phyloP scores from a whole-genome alignment of 2,888 invertebrate genomes.

The Acronicta psi region DNA sequence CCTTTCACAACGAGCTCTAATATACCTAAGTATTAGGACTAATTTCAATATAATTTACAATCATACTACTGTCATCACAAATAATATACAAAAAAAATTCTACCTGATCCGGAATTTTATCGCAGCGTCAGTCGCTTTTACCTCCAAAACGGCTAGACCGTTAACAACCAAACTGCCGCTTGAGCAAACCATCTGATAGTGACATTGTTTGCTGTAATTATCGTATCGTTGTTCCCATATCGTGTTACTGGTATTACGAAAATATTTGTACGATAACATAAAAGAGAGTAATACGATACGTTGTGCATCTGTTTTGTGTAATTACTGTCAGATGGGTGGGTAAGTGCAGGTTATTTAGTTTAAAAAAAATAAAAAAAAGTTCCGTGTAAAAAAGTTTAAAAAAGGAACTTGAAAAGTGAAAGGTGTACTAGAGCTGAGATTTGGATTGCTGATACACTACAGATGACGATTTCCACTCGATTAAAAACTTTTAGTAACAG shows the following conservation, averaged over 20 bases:
- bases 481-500: too few relatives aligned
- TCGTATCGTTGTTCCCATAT: constrained; percentile 72
- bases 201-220: constrained; percentile 82
- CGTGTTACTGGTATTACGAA: constrained; percentile 69
- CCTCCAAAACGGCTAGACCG: constrained; percentile 54
- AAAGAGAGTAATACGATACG: constrained; percentile 76
- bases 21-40: too few relatives aligned
- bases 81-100: neutral
- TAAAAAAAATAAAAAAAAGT: constrained; percentile 4
- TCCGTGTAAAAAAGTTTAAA: neutral
- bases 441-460: too few relatives aligned
- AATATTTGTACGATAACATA: constrained; percentile 70
- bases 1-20: too few relatives aligned
- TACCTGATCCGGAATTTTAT: constrained; percentile 4
- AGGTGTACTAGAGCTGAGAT: too few relatives aligned
- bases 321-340: constrained; percentile 39
- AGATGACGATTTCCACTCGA: too few relatives aligned
- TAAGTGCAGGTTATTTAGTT: constrained; percentile 39
- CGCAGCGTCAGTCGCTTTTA: constrained; percentile 31
- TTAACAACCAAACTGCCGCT: constrained; percentile 53
- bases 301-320: constrained; percentile 57
- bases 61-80: too few relatives aligned
- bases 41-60: too few relatives aligned
- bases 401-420: too few relatives aligned
- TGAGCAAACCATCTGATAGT: constrained; percentile 70